These are phyloP conservation scores for Hystrix cristata DNA, from an alignment of 2,113 vertebrate species.

Conservation along the genomic window DNA sequence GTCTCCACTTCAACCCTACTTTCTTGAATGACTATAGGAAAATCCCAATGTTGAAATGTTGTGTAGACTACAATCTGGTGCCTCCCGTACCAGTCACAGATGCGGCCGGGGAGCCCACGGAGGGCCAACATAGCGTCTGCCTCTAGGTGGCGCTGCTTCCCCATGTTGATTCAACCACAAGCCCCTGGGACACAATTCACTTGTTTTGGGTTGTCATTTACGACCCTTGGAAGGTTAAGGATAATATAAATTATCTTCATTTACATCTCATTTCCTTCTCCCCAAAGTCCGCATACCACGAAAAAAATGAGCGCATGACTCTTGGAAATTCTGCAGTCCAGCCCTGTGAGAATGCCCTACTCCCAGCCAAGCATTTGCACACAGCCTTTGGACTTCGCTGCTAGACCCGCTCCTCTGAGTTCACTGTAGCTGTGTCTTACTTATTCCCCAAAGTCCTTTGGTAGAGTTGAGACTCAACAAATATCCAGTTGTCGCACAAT, in stretches of 20 bases:
- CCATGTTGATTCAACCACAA: not conserved
- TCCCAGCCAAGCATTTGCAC: not conserved
- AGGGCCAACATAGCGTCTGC: not conserved
- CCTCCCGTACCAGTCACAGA: accelerated
- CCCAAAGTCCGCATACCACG: not conserved
- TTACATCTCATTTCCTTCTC: not conserved
- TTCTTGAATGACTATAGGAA: not conserved
- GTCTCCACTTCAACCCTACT: not conserved
- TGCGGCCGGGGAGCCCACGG: not conserved
- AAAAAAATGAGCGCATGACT: not conserved
- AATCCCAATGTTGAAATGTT: not conserved
- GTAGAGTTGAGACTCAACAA: not conserved
- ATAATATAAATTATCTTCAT: slow-evolving; percentile 6
- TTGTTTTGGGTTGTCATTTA: not conserved
- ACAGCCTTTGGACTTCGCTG: not conserved
- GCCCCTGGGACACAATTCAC: accelerated
- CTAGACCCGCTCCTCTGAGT: not conserved
- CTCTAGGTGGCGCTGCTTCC: slow-evolving; percentile 67
- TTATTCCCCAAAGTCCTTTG: not conserved
- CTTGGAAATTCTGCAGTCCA: not conserved
- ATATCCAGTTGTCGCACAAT: not conserved
- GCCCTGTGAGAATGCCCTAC: not conserved
- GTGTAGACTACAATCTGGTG: accelerated
- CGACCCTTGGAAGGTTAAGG: not conserved
- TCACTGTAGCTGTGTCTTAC: not conserved